These are phyloP conservation scores for Oriolus oriolus DNA, from an alignment of 2,113 vertebrate species.

Conservation along the genomic window DNA sequence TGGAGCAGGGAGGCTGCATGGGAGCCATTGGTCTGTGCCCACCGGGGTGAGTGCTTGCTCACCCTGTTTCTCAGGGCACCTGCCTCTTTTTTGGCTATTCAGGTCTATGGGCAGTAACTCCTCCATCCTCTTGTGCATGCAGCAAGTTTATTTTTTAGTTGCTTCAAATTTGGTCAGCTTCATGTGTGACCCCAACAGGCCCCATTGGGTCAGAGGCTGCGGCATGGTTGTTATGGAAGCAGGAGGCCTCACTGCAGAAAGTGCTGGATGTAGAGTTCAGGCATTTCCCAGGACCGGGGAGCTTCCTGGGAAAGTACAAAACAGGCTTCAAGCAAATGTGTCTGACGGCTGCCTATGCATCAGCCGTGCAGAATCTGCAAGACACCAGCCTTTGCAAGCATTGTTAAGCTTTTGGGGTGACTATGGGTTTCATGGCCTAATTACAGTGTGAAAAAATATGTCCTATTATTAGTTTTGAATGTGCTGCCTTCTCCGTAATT, in stretches of 20 bases:
- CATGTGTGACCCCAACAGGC: fast-evolving
- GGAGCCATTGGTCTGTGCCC: background rate
- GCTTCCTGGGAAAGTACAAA: background rate
- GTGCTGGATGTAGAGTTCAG: background rate
- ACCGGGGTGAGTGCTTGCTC: fast-evolving
- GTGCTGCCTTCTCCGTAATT: background rate
- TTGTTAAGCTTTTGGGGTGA: background rate
- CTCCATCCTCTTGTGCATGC: background rate
- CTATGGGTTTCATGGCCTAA: background rate
- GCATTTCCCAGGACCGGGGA: background rate
- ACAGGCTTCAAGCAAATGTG: background rate
- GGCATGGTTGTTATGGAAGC: background rate
- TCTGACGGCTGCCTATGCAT: background rate
- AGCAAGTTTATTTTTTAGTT: background rate
- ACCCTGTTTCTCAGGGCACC: background rate
- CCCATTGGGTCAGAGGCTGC: background rate
- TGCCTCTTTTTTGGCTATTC: background rate
- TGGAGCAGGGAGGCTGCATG: background rate
- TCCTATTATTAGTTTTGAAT: background rate
- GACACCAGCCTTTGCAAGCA: background rate
- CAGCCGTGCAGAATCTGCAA: background rate
- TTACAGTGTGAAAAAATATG: background rate
- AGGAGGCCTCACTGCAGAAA: fast-evolving
- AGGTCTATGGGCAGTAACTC: background rate
- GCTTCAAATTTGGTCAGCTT: background rate